Conservation (phyloP, 2,888 invertebrate species). For the Pyrochroa serraticornis region DNA sequence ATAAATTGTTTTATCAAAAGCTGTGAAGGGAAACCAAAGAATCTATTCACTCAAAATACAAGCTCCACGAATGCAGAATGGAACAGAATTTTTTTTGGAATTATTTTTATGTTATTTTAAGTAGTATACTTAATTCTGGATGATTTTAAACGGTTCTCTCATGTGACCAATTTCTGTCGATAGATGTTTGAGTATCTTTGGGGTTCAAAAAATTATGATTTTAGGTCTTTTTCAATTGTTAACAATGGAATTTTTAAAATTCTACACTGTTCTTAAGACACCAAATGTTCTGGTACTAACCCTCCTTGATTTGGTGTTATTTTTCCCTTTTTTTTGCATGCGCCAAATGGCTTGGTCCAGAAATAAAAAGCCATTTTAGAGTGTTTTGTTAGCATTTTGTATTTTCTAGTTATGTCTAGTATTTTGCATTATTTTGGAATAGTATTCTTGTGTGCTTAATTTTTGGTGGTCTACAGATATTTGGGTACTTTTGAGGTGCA, state of each 20-base stretch:
- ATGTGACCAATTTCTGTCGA: too few species aligned
- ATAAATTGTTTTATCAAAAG: too few species aligned
- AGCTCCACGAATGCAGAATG: too few species aligned
- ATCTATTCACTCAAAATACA: too few species aligned
- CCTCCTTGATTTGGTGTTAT: background rate
- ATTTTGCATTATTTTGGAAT: too few species aligned
- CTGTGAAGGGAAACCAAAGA: too few species aligned
- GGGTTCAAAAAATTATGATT: too few species aligned
- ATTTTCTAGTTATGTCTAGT: too few species aligned
- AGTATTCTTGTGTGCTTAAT: background rate
- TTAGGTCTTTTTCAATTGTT: too few species aligned
- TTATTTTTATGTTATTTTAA: background rate
- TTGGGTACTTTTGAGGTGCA: too few species aligned
- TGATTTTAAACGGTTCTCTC: constrained; percentile 1
- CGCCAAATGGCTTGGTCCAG: constrained; percentile 1
- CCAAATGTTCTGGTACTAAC: background rate
- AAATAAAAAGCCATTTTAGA: background rate
- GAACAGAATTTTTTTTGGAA: too few species aligned
- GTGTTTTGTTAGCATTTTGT: background rate
- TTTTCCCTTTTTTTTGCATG: background rate
- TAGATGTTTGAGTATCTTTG: too few species aligned
- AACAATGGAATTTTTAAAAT: background rate
- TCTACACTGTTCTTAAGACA: background rate
- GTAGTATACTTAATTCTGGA: background rate
- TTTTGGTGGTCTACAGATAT: background rate